Evolutionary conservation across 1,140 invertebrate genomes (phyloP).

Genomic region (Drosophila parabipectinata): DNA sequence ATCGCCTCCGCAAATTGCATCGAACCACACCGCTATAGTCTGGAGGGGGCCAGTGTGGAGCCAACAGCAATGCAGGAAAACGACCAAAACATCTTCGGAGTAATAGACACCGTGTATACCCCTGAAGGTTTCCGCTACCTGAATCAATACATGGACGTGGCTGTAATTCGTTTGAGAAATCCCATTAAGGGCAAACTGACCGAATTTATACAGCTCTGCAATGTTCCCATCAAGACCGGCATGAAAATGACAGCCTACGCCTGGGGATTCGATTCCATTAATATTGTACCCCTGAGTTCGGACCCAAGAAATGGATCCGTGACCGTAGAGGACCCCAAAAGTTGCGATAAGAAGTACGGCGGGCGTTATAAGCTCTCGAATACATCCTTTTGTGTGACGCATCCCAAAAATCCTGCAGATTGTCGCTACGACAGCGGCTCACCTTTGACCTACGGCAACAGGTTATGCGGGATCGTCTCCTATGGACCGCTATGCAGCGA

Average conservation of each 20-base stretch:
- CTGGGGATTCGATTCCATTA: conserved; percentile 27
- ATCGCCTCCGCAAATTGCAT: conserved; percentile 48
- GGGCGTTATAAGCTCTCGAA: background rate
- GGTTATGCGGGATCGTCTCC: conserved; percentile 39
- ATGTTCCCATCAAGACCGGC: background rate
- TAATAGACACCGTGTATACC: conserved; percentile 28
- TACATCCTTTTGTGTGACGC: conserved; percentile 16
- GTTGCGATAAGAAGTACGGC: background rate
- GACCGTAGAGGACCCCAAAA: background rate
- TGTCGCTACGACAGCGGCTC: conserved; percentile 44
- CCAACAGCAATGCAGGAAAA: conserved; percentile 6
- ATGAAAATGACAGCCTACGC: conserved; percentile 10
- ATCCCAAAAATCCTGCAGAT: background rate
- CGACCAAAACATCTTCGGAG: background rate
- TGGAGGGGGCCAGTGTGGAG: conserved; percentile 10
- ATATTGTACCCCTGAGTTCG: background rate
- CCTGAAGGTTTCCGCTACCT: conserved; percentile 8
- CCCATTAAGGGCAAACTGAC: conserved; percentile 28
- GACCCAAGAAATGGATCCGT: background rate
- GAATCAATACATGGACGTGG: conserved; percentile 33
- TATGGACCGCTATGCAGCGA: conserved; percentile 28
- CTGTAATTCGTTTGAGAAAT: conserved; percentile 8
- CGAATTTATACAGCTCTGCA: conserved; percentile 42
- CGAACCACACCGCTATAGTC: conserved; percentile 10
- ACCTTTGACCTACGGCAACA: conserved; percentile 20